Evolutionary conservation across 2,797 vertebrate species (phyloP).

Genomic region (Euthynnus affinis): DNA sequence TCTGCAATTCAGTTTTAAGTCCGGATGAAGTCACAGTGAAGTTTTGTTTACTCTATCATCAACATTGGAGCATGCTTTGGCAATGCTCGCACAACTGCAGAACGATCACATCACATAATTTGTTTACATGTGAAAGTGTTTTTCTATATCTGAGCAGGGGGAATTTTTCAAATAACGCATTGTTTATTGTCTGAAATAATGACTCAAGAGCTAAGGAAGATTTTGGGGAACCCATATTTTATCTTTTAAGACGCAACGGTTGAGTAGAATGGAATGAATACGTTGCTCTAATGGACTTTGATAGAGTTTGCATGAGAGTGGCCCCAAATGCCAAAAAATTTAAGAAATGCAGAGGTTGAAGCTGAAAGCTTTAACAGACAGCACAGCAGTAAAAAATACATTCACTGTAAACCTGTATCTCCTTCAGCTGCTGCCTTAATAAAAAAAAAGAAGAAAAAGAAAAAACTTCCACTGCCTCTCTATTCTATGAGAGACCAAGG

Average conservation of each 20-base stretch:
- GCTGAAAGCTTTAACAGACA: slow-evolving; percentile 45
- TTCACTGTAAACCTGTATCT: slow-evolving; percentile 69
- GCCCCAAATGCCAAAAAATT: slow-evolving; percentile 26
- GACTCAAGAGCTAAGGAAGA: slow-evolving; percentile 42
- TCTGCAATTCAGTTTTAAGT: slow-evolving; percentile 78
- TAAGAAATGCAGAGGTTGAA: slow-evolving; percentile 53
- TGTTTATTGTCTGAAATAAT: slow-evolving; percentile 74
- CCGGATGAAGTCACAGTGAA: slow-evolving; percentile 76
- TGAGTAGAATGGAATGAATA: slow-evolving; percentile 6
- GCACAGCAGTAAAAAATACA: slow-evolving; percentile 40
- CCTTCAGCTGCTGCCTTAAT: slow-evolving; percentile 63
- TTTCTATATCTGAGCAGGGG: slow-evolving; percentile 55
- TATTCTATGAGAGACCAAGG: slow-evolving; percentile 72
- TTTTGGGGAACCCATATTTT: slow-evolving; percentile 11
- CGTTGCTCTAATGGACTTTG: slow-evolving; percentile 29
- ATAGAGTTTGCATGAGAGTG: slow-evolving; percentile 35
- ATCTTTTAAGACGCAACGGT: slow-evolving; percentile 39
- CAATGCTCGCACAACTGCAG: slow-evolving; percentile 61
- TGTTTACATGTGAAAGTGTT: slow-evolving; percentile 76
- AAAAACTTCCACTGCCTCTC: slow-evolving; percentile 57
- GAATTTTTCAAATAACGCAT: slow-evolving; percentile 64
- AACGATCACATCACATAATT: slow-evolving; percentile 65
- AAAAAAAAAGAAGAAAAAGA: slow-evolving; percentile 33
- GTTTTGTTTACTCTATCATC: slow-evolving; percentile 84
- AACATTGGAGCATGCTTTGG: slow-evolving; percentile 76